A percentile compares a stretch with the other conserved stretches of the same genome.
These are phyloP conservation scores for Pammene fasciana DNA, from an alignment of 2,888 invertebrate genomes.

Conservation along the genomic window DNA sequence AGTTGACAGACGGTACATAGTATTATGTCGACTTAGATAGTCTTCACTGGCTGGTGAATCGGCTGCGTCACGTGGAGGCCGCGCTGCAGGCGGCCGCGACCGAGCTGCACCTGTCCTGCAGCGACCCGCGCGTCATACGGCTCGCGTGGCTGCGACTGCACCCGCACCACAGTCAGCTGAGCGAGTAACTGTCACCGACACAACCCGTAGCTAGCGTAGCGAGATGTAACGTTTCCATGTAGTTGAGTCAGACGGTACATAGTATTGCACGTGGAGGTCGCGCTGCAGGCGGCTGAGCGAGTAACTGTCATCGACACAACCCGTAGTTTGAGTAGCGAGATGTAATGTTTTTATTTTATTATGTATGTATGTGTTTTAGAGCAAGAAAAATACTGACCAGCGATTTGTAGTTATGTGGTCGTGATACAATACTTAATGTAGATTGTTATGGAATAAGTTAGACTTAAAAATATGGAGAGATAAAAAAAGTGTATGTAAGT, in stretches of 20 bases:
- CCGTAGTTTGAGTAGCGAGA: too few species aligned
- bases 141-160: constrained; percentile 51
- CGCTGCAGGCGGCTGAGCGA: too few species aligned
- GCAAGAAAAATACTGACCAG: too few species aligned
- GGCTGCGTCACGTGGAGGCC: constrained; percentile 63
- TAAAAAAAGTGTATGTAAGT: too few species aligned
- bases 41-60: constrained; percentile 55
- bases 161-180: constrained; percentile 3
- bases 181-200: not conserved
- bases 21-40: constrained; percentile 61
- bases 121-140: constrained; percentile 60
- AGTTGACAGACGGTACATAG: constrained; percentile 47
- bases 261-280: too few species aligned
- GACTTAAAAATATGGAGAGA: too few species aligned
- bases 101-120: constrained; percentile 55
- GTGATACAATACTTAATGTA: too few species aligned
- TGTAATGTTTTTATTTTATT: too few species aligned
- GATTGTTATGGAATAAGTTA: too few species aligned
- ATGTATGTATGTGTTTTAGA: too few species aligned
- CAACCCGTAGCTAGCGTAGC: not conserved
- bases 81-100: constrained; percentile 54
- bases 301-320: too few species aligned
- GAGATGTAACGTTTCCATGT: not conserved
- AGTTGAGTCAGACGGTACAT: not conserved
- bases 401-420: too few species aligned